Base-by-base conservation (phyloP, 2,113 vertebrate genomes). In the Ceyx melanurus region DNA sequence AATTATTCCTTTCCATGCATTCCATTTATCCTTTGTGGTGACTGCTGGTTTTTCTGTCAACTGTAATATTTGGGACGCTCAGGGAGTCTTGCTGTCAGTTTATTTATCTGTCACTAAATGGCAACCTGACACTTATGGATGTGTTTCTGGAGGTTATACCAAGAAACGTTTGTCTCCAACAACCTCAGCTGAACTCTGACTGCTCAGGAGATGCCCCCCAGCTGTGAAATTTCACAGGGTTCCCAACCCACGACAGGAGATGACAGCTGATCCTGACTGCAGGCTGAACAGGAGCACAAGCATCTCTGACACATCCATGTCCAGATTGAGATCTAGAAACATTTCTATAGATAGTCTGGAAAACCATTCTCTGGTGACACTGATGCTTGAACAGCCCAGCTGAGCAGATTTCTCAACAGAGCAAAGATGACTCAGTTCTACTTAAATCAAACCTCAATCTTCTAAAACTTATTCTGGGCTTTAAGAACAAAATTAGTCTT, bases 401-500 rank as follows among this genome's bases (percentile, higher is more conserved):
- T 82, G 58, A 48, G n/a, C 28, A 58, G n/a, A 56, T 80, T 81
- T 87, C 60, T 70, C 40, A 66, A 61, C 15, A 45, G 51, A 85
- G 71, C 10, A 54, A 73, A 82, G 1, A 3, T 21, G 31, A 62
- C 9, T n/a, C 15, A 1, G 11, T 25, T 50, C 50, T 61, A 28
- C 35, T 92, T 73, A 77, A 67, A 79, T 19, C 12, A 89, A 65
- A 51, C 14, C 29, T 80, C 81, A 67, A 71, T 85, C 93, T 92
- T 76, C 46, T 76, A 28, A 75, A 61, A 54, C 51, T 79, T 82
- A 46, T 73, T 82, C 89, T 86, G 45, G 28, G 9, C 19, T 43
- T 56, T 75, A 70, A 85, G 78, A 70, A 82, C 42, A 93, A 90
- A 91, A 95, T 54, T 3, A 62, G 37, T 79, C 62, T 68, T 75